Percentiles rank a stretch among this genome's conserved stretches.
Conservation (phyloP, 2,888 invertebrate species). For the Orthosia gothica region DNA sequence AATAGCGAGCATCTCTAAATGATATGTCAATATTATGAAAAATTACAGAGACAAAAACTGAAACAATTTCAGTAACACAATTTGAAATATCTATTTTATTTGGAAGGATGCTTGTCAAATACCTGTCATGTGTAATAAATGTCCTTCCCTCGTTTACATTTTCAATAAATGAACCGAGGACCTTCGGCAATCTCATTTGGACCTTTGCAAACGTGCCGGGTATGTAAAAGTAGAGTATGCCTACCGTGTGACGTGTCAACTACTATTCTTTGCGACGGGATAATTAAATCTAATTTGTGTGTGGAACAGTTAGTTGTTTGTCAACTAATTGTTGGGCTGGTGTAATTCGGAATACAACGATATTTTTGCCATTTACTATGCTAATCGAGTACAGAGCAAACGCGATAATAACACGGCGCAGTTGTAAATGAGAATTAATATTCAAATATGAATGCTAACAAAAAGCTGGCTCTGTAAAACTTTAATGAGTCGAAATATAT, state of each 20-base stretch:
- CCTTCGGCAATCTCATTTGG: conserved; percentile 73
- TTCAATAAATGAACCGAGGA: conserved; percentile 74
- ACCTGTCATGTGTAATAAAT: conserved; percentile 74
- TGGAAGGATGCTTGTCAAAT: conserved; percentile 70
- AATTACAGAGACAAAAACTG: conserved; percentile 48
- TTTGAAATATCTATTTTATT: conserved; percentile 70
- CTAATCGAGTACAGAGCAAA: conserved; percentile 51
- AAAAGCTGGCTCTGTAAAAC: conserved; percentile 21
- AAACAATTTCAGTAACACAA: conserved; percentile 62
- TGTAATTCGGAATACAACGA: conserved; percentile 45
- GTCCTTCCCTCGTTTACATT: conserved; percentile 74
- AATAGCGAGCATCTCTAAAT: conserved; percentile 42
- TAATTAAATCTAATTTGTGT: conserved; percentile 64
- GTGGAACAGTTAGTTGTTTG: conserved; percentile 55
- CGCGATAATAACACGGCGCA: conserved; percentile 38
- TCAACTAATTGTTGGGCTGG: conserved; percentile 47
- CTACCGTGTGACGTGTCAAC: conserved; percentile 49
- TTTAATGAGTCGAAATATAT: conserved; percentile 30
- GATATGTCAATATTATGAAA: conserved; percentile 57
- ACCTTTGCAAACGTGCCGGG: conserved; percentile 72
- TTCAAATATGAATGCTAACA: conserved; percentile 30
- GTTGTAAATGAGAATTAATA: conserved; percentile 38
- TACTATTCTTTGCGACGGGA: conserved; percentile 55
- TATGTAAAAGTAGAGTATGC: conserved; percentile 65
- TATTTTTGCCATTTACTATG: conserved; percentile 61